phyloP scores from a whole-genome alignment of 2,797 vertebrate species.

The Alosa sapidissima region DNA sequence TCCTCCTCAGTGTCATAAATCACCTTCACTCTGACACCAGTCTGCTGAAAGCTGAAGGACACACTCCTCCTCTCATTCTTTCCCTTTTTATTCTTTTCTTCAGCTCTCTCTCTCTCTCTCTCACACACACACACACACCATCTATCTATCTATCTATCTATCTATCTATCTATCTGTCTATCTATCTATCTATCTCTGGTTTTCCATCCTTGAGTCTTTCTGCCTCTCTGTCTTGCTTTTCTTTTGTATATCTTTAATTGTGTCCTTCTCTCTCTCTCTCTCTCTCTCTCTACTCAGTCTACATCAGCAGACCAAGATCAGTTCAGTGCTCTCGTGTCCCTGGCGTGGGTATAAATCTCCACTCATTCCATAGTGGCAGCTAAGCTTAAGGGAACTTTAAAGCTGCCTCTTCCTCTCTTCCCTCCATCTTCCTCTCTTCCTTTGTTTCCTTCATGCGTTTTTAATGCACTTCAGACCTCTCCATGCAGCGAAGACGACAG shows the following conservation, averaged over 20 bases:
- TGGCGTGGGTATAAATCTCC: slow-evolving; percentile 38
- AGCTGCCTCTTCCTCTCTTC: not conserved
- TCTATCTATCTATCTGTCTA: not conserved
- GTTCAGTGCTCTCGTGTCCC: slow-evolving; percentile 35
- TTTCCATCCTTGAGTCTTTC: no score
- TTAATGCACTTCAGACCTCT: not conserved
- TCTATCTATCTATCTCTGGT: not conserved
- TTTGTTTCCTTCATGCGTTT: not conserved
- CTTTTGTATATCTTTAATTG: no score
- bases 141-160: not conserved
- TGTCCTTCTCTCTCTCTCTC: no score
- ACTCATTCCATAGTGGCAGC: slow-evolving; percentile 44
- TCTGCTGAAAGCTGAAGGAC: not conserved
- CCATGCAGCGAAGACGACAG: slow-evolving; percentile 12
- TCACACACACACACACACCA: no score
- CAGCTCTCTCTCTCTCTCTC: no score
- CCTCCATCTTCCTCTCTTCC: not conserved
- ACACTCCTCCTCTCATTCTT: not conserved
- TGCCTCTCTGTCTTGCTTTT: no score
- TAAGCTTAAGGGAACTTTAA: slow-evolving; percentile 28
- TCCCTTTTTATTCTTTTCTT: no score
- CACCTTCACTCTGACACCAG: slow-evolving; percentile 27
- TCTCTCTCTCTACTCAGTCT: no score
- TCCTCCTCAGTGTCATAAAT: slow-evolving; percentile 43
- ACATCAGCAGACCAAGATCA: slow-evolving; percentile 19